Conservation (phyloP, 2,888 invertebrate species). For the Cerastis leucographa region DNA sequence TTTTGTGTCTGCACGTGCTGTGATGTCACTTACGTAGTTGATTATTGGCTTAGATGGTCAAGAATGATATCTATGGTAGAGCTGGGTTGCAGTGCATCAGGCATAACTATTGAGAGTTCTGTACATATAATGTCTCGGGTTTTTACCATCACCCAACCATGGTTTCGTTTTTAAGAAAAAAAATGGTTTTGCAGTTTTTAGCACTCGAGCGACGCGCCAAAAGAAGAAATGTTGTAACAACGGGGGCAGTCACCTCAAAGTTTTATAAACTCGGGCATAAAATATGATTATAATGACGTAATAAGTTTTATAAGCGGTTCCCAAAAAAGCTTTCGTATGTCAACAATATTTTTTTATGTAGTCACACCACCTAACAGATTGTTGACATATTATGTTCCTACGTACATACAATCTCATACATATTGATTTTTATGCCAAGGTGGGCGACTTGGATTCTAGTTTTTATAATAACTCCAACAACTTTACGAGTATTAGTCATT, state of each 20-base stretch:
- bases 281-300: neutral
- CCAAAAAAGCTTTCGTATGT: neutral
- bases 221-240: neutral
- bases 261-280: neutral
- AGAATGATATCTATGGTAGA: neutral
- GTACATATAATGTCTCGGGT: neutral
- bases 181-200: neutral
- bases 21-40: neutral
- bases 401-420: slow-evolving; percentile 22
- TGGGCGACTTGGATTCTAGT: slow-evolving; percentile 15
- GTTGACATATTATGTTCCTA: slow-evolving; percentile 4
- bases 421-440: slow-evolving; percentile 41
- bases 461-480: slow-evolving; percentile 18
- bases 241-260: neutral
- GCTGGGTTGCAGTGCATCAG: neutral
- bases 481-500: slow-evolving; percentile 36
- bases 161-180: neutral
- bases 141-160: neutral
- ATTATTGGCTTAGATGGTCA: slow-evolving; percentile 7
- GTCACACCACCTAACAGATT: neutral
- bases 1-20: slow-evolving; percentile 3
- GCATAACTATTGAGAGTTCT: neutral
- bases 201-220: neutral
- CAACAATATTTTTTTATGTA: slow-evolving; percentile 12
- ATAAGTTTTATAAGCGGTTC: neutral